phyloP scores from a whole-genome alignment of 2,113 vertebrate species.

The Psammodynastes pulverulentus region DNA sequence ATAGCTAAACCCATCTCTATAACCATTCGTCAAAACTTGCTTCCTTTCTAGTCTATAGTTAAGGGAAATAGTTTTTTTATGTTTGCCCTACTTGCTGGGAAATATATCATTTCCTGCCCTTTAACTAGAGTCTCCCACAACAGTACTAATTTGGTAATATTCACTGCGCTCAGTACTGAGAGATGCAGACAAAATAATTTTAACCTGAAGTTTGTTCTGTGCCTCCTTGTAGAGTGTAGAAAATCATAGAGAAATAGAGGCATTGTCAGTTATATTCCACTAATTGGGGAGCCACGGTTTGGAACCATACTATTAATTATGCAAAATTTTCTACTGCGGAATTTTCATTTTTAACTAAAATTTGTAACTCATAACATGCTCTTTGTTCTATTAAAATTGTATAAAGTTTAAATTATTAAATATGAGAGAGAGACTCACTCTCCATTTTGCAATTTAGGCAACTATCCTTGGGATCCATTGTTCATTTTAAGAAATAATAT shows the following conservation, averaged over 20 bases:
- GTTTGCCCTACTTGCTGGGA: background rate
- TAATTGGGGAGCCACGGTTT: background rate
- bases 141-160: background rate
- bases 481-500: background rate
- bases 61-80: background rate
- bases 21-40: background rate
- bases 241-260: background rate
- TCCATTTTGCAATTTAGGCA: background rate
- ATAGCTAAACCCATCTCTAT: background rate
- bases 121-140: background rate
- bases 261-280: background rate
- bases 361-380: background rate
- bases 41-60: background rate
- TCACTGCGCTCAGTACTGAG: background rate
- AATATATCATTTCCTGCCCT: background rate
- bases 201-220: background rate
- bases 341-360: background rate
- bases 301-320: background rate
- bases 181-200: background rate
- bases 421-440: background rate
- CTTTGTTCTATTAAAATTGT: background rate
- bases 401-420: background rate
- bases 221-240: background rate
- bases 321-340: background rate
- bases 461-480: background rate